These are phyloP conservation scores for Nerophis lumbriciformis DNA, from an alignment of 2,113 vertebrate genomes.

Conservation along the genomic window DNA sequence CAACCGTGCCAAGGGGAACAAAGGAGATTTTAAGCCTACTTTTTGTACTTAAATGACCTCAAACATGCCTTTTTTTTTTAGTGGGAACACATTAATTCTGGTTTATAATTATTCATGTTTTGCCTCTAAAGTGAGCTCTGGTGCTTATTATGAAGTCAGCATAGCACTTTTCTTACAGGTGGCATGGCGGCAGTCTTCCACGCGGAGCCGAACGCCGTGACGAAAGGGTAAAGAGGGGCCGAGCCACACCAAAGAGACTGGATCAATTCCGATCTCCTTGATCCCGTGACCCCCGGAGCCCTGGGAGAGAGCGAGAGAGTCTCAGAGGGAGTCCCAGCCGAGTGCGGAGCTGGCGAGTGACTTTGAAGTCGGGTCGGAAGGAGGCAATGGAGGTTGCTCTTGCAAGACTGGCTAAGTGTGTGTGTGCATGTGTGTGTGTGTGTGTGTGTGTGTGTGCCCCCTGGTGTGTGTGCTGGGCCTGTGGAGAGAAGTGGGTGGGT, in stretches of 20 bases:
- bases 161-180: constrained; percentile 28
- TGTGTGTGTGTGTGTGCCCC: constrained; percentile 17
- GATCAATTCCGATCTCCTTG: constrained; percentile 72
- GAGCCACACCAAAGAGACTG: constrained; percentile 51
- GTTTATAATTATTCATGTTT: too few species aligned
- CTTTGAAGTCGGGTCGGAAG: constrained; percentile 56
- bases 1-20: too few species aligned
- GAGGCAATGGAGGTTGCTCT: constrained; percentile 39
- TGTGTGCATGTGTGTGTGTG: constrained; percentile 1
- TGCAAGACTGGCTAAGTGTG: constrained; percentile 11
- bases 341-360: constrained; percentile 27
- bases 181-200: constrained; percentile 13
- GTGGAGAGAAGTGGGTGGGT: constrained; percentile 82
- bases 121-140: too few species aligned
- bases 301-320: constrained; percentile 33
- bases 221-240: constrained; percentile 55
- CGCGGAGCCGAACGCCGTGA: constrained; percentile 30
- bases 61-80: too few species aligned
- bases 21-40: too few species aligned
- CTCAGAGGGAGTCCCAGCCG: constrained; percentile 58
- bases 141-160: too few species aligned
- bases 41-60: too few species aligned
- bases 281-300: constrained; percentile 57
- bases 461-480: constrained; percentile 52
- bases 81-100: too few species aligned